Evolutionary conservation across 2,888 invertebrate species (phyloP), one percentile per base, ranked within the genome.

Genomic region (Noctua pronuba): DNA sequence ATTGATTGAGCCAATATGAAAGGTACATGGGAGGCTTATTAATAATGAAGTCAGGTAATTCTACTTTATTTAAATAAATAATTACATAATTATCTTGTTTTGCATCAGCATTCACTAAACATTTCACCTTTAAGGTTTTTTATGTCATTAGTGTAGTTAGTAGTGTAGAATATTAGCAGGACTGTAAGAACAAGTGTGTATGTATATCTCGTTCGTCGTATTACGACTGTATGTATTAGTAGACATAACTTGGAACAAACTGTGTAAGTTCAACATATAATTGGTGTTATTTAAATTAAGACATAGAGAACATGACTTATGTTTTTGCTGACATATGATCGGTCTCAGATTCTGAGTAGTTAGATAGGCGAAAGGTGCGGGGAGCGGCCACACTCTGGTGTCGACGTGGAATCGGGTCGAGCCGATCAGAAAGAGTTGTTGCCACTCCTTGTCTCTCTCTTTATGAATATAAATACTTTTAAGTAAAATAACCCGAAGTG

Each of bases 51-150:
- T 28, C 21, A 21, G n/a, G 64, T 64, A n/a, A 21, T 55, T 35
- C 10, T 38, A 16, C 11, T 69, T 66, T 46, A 13, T 44, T n/a
- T 13, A 38, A n/a, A 46, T 46, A n/a, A 10, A 11, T 75, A 55
- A n/a, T 28, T 31, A 6, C 21, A 21, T 10, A 18, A 66, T 24
- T 74, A 76, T 31, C 31, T 75, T 68, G 60, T 71, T 72, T 75
- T 70, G 77, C 60, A 55, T 58, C 84, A 83, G 88, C 82, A 88
- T 84, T 86, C 86, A 84, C 73, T 87, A 64, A 79, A 82, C 85
- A 87, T 87, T 87, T 75, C 68, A 65, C 69, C 38, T 60, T 38
- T 71, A 46, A 16, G 68, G 78, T 80, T 66, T 60, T 65, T 7
- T 46, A 28, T 64, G 35, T 70, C 44, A 10, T 79, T 52, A 60